Percentiles rank a stretch among this genome's conserved stretches.
Evolutionary conservation across 1,140 invertebrate species (phyloP).

Genomic region (Trissolcus basalis): DNA sequence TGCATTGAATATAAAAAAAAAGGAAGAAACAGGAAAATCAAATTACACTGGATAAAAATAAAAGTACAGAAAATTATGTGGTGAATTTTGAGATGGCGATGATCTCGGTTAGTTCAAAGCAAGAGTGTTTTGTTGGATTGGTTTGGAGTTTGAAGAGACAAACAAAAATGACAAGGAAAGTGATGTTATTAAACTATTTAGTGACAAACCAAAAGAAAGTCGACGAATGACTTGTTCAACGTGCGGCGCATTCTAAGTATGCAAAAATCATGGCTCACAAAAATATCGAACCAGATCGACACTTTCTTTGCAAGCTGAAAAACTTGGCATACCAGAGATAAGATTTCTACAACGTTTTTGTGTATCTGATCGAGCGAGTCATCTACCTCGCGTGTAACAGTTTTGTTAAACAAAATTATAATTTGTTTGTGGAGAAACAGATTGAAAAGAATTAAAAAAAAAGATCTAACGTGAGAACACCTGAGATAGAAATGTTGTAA

Average conservation of each 20-base stretch:
- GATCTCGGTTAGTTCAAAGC: slow-evolving; percentile 27
- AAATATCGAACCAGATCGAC: slow-evolving; percentile 16
- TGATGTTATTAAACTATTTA: slow-evolving; percentile 31
- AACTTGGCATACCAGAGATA: neutral
- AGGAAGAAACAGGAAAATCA: too few relatives aligned
- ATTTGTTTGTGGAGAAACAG: too few relatives aligned
- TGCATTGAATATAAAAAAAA: too few relatives aligned
- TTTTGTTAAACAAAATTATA: too few relatives aligned
- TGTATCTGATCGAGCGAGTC: too few relatives aligned
- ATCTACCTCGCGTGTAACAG: too few relatives aligned
- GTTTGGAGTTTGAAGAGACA: slow-evolving; percentile 11
- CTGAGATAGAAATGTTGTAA: too few relatives aligned
- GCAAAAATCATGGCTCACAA: neutral
- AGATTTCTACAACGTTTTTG: too few relatives aligned
- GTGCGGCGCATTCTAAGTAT: slow-evolving; percentile 29
- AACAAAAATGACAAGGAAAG: slow-evolving; percentile 39
- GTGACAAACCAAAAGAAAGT: slow-evolving; percentile 46
- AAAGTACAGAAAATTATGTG: neutral
- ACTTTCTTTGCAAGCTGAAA: slow-evolving; percentile 26
- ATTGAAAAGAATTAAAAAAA: too few relatives aligned
- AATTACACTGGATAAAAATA: too few relatives aligned
- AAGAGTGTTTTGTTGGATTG: slow-evolving; percentile 8
- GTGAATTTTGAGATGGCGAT: slow-evolving; percentile 27
- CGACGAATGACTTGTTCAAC: slow-evolving; percentile 18
- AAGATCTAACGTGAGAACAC: too few relatives aligned